phyloP scores from a whole-genome alignment of 2,888 invertebrate species.

The Periphyllus acericola region DNA sequence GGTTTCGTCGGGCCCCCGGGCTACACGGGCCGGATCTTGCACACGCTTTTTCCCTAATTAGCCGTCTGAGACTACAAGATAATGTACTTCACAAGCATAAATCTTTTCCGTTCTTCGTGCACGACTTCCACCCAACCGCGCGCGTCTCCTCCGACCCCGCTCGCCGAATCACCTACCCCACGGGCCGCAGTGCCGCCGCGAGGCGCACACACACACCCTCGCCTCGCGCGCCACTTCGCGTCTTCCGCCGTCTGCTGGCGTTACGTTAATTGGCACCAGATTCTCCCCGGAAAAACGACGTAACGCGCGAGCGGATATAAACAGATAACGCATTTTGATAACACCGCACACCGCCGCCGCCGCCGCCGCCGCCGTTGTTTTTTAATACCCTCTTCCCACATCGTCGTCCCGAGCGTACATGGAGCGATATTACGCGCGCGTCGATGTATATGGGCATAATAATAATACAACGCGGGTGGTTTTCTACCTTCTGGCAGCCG shows the following conservation, averaged over 20 bases:
- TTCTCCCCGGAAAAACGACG: conserved; percentile 57
- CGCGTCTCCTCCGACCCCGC: background rate
- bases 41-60: conserved; percentile 68
- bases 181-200: background rate
- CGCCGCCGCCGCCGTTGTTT: conserved; percentile 38
- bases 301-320: conserved; percentile 42
- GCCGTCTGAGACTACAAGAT: conserved; percentile 71
- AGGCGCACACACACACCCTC: background rate
- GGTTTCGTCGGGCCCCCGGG: conserved; percentile 66
- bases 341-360: too few relatives aligned
- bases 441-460: background rate
- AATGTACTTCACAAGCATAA: conserved; percentile 71
- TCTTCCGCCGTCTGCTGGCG: background rate
- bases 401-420: background rate
- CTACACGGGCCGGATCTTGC: conserved; percentile 71
- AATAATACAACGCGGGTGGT: background rate
- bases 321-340: conserved; percentile 53
- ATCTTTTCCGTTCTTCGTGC: conserved; percentile 66
- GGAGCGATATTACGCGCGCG: background rate
- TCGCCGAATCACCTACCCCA: background rate
- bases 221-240: background rate
- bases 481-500: too few relatives aligned
- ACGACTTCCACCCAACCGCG: background rate
- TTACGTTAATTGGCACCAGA: conserved; percentile 60
- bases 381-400: conserved; percentile 1